These are phyloP conservation scores for Drosophila planitibia DNA, from an alignment of 2,888 invertebrate species.

Conservation along the genomic window DNA sequence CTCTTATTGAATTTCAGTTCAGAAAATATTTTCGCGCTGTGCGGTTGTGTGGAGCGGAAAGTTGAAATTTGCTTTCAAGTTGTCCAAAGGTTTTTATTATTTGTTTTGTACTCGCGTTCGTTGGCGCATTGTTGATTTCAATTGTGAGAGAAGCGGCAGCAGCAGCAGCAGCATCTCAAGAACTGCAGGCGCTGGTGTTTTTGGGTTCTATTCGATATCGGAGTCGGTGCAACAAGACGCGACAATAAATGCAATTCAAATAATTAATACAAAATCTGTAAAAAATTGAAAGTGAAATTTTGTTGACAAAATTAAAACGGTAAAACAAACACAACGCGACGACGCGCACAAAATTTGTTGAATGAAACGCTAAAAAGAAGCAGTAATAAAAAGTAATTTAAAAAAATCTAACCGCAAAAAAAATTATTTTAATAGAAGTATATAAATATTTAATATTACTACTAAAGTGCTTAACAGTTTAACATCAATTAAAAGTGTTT, in stretches of 20 bases:
- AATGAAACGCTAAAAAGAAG: slow-evolving; percentile 56
- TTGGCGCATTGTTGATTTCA: slow-evolving; percentile 63
- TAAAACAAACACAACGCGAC: slow-evolving; percentile 64
- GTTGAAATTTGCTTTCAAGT: slow-evolving; percentile 68
- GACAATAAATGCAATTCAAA: slow-evolving; percentile 36
- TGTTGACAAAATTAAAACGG: slow-evolving; percentile 51
- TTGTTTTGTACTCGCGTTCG: slow-evolving; percentile 57
- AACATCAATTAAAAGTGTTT: slow-evolving; percentile 65
- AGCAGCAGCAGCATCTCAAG: slow-evolving; percentile 38
- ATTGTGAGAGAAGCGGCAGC: slow-evolving; percentile 58
- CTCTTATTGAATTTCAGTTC: slow-evolving; percentile 67
- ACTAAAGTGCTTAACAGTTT: slow-evolving; percentile 75
- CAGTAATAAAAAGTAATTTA: slow-evolving; percentile 18
- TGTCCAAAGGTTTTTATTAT: slow-evolving; percentile 58
- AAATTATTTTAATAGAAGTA: slow-evolving; percentile 8
- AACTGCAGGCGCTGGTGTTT: slow-evolving; percentile 49
- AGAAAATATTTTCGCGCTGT: slow-evolving; percentile 70
- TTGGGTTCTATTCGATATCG: slow-evolving; percentile 43
- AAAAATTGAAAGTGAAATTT: slow-evolving; percentile 78
- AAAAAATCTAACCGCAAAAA: slow-evolving; percentile 33
- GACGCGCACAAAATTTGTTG: slow-evolving; percentile 59
- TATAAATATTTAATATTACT: slow-evolving; percentile 53
- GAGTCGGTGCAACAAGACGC: slow-evolving; percentile 50
- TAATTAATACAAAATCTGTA: slow-evolving; percentile 25
- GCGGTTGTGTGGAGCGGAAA: slow-evolving; percentile 76